A percentile compares a stretch with the other conserved stretches of the same genome.
Evolutionary conservation across 2,888 invertebrate genomes (phyloP).

Genomic region (Ptychoptera albimana): DNA sequence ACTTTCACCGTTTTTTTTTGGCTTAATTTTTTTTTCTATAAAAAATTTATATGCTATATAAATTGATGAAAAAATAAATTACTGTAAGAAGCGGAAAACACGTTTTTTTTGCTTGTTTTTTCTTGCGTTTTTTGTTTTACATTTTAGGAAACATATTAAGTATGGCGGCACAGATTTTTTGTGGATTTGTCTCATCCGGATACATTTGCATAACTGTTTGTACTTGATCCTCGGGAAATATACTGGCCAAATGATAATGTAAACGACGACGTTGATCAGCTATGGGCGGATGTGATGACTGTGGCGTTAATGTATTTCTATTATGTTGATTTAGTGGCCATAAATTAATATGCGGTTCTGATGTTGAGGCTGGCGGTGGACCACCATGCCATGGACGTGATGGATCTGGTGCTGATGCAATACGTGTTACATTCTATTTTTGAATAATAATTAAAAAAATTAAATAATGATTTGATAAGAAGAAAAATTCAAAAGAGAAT

Average conservation of each 20-base stretch:
- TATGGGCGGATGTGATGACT: conserved; percentile 10
- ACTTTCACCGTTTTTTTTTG: not conserved
- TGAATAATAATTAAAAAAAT: not conserved
- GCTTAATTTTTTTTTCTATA: not conserved
- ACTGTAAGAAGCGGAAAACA: not conserved
- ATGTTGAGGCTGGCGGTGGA: conserved; percentile 31
- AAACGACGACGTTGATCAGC: conserved; percentile 56
- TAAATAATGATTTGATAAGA: not conserved
- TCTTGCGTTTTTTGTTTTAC: conserved; percentile 16
- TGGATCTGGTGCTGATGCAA: conserved; percentile 57
- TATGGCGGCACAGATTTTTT: conserved; percentile 77
- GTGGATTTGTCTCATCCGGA: conserved; percentile 80
- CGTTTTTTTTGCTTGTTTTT: not conserved
- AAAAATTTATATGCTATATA: not conserved
- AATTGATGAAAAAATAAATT: not conserved
- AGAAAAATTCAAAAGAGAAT: not conserved
- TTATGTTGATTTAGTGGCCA: conserved; percentile 25
- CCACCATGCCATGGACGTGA: conserved; percentile 36
- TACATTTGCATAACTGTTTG: conserved; percentile 70
- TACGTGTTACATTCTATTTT: conserved; percentile 48
- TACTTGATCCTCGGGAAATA: conserved; percentile 87
- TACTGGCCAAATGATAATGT: conserved; percentile 76
- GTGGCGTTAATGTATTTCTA: conserved; percentile 21
- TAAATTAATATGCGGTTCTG: conserved; percentile 47
- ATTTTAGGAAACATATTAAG: conserved; percentile 53